These are phyloP conservation scores for Nomada ruficornis DNA, from an alignment of 2,888 invertebrate genomes.

Conservation along the genomic window DNA sequence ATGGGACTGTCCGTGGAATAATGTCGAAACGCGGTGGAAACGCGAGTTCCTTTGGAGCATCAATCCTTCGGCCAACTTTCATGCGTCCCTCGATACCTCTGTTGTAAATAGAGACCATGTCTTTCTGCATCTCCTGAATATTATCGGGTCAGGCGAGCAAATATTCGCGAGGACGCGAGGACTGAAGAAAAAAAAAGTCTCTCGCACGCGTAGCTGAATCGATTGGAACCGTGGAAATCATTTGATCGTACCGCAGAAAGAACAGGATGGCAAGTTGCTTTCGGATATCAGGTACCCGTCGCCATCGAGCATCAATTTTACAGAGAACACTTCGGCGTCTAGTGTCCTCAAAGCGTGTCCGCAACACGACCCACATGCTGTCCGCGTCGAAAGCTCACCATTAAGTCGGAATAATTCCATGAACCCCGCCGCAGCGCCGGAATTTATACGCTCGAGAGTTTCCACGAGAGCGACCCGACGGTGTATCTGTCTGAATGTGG, in stretches of 20 bases:
- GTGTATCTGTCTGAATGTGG: conserved; percentile 52
- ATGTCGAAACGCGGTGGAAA: conserved; percentile 45
- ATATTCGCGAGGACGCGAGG: not conserved
- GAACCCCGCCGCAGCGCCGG: conserved; percentile 9
- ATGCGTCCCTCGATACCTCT: conserved; percentile 59
- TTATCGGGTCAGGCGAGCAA: not conserved
- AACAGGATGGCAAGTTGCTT: conserved; percentile 19
- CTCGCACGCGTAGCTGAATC: not conserved
- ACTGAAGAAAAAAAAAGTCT: not conserved
- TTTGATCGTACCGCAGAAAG: not conserved
- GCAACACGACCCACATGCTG: conserved; percentile 34
- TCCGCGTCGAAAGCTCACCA: conserved; percentile 26
- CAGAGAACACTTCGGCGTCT: not conserved
- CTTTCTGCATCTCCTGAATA: conserved; percentile 46
- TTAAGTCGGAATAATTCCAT: conserved; percentile 42
- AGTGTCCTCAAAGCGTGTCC: conserved; percentile 27
- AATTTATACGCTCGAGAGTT: conserved; percentile 50
- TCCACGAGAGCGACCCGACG: conserved; percentile 19
- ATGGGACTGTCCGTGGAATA: conserved; percentile 24
- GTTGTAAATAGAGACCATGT: conserved; percentile 55
- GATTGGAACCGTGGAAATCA: not conserved
- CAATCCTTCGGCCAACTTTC: conserved; percentile 61
- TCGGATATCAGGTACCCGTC: conserved; percentile 11
- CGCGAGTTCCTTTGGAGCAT: conserved; percentile 49
- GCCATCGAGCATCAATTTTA: conserved; percentile 30